Conservation (phyloP, 64 coral and sea anemone species). For the Cladopsammia gracilis region DNA sequence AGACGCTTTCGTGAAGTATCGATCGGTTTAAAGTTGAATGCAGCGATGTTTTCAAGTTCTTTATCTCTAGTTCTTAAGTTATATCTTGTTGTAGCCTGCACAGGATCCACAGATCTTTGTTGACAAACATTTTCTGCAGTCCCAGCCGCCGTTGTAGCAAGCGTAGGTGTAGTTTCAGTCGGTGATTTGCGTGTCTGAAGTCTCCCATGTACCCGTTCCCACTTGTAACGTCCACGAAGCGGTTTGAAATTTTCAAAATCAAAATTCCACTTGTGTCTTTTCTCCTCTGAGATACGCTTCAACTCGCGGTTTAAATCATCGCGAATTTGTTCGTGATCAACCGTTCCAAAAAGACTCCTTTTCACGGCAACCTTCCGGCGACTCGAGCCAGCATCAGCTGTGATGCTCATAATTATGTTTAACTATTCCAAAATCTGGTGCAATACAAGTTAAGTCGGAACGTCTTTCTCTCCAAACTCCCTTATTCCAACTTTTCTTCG, state of each 20-base stretch:
- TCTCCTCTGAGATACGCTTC: slow-evolving; percentile 50
- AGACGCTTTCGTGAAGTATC: slow-evolving; percentile 1
- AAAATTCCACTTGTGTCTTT: slow-evolving; percentile 75
- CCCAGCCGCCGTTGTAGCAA: slow-evolving; percentile 20
- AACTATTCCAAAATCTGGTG: slow-evolving; percentile 45
- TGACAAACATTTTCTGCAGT: slow-evolving; percentile 5
- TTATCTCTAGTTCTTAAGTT: slow-evolving; percentile 61
- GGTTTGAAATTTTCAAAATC: slow-evolving; percentile 81
- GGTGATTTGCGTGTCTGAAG: slow-evolving; percentile 29
- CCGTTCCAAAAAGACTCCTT: slow-evolving; percentile 70
- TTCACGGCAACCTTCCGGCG: slow-evolving; percentile 9
- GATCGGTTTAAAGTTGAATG: slow-evolving; percentile 36
- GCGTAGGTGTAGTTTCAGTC: not conserved
- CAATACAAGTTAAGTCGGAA: slow-evolving; percentile 26
- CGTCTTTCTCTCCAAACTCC: not conserved
- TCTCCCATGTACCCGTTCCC: slow-evolving; percentile 67
- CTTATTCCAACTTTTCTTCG: not conserved
- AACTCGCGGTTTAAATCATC: slow-evolving; percentile 69
- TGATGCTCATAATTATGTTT: slow-evolving; percentile 5
- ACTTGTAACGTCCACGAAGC: slow-evolving; percentile 58
- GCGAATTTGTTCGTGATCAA: slow-evolving; percentile 71
- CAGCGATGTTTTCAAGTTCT: not conserved
- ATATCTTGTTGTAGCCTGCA: slow-evolving; percentile 54
- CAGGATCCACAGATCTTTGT: slow-evolving; percentile 29
- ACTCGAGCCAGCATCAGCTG: not conserved